phyloP scores from a whole-genome alignment of 2,888 invertebrate genomes.

The Hypolimnas misippus region DNA sequence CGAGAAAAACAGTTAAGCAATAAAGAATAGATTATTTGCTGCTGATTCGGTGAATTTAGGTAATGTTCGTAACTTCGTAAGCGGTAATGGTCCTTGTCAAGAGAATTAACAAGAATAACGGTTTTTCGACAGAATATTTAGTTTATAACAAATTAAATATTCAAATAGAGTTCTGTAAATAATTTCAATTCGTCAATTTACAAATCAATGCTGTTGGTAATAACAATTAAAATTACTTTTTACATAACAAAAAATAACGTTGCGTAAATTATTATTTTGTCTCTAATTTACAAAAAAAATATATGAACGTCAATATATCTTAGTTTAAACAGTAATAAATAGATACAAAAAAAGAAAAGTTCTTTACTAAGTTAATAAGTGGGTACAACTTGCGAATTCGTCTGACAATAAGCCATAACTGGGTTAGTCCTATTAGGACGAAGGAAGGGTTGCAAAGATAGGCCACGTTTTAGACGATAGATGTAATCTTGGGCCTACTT shows the following conservation, averaged over 20 bases:
- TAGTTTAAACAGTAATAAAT: too few relatives aligned
- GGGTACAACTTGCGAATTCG: too few relatives aligned
- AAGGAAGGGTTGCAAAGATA: constrained; percentile 6
- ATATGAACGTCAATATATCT: too few relatives aligned
- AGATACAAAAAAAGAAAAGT: not conserved
- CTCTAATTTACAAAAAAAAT: too few relatives aligned
- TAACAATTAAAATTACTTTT: too few relatives aligned
- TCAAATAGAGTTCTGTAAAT: too few relatives aligned
- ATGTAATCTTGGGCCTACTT: not conserved
- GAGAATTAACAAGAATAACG: not conserved
- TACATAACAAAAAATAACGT: too few relatives aligned
- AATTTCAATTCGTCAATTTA: too few relatives aligned
- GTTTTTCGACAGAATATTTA: too few relatives aligned
- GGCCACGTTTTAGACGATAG: constrained; percentile 8
- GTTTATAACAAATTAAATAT: too few relatives aligned
- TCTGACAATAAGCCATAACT: constrained; percentile 1
- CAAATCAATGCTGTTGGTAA: too few relatives aligned
- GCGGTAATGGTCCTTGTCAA: not conserved
- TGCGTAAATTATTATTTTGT: too few relatives aligned
- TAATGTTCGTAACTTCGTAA: not conserved
- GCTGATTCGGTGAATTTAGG: not conserved
- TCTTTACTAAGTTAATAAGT: not conserved
- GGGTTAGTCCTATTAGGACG: constrained; percentile 10
- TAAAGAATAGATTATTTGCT: constrained; percentile 27
- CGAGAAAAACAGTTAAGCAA: constrained; percentile 32